Percentiles rank a stretch among this genome's conserved stretches.
Evolutionary conservation across 2,113 vertebrate species (phyloP).

Genomic region (Prietella phreatophila): DNA sequence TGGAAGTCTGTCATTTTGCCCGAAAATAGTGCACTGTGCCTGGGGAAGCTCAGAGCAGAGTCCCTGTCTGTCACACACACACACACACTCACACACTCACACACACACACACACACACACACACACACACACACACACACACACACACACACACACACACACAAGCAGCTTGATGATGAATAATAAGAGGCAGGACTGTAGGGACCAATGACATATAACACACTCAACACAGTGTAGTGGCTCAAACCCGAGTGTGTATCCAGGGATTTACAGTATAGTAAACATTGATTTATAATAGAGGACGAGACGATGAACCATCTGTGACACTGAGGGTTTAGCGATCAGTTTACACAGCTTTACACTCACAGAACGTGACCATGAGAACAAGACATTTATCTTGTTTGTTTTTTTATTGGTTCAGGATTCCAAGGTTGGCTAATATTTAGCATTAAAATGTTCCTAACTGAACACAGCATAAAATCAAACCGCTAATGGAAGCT

Average conservation of each 20-base stretch:
- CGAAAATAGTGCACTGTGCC: too few relatives aligned
- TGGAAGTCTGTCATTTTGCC: too few relatives aligned
- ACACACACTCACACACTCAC: too few relatives aligned
- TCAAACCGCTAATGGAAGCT: not conserved
- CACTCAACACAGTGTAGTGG: not conserved
- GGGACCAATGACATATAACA: not conserved
- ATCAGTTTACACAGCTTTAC: not conserved
- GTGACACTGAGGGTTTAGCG: not conserved
- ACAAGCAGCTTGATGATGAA: not conserved
- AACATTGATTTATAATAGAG: not conserved
- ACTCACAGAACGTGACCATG: not conserved
- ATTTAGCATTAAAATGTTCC: not conserved
- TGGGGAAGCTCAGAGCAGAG: too few relatives aligned
- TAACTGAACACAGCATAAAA: not conserved
- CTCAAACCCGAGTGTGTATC: not conserved
- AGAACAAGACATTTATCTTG: not conserved
- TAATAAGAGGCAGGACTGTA: not conserved
- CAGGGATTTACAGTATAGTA: not conserved
- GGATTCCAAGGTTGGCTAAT: not conserved
- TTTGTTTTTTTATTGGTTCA: not conserved
- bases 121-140: not conserved
- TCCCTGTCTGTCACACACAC: slow-evolving; percentile 4
- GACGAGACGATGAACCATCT: not conserved
- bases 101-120: too few relatives aligned
- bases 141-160: slow-evolving; percentile 10